Evolutionary conservation across 2,888 invertebrate genomes (phyloP).

Genomic region (Phengaris arion): DNA sequence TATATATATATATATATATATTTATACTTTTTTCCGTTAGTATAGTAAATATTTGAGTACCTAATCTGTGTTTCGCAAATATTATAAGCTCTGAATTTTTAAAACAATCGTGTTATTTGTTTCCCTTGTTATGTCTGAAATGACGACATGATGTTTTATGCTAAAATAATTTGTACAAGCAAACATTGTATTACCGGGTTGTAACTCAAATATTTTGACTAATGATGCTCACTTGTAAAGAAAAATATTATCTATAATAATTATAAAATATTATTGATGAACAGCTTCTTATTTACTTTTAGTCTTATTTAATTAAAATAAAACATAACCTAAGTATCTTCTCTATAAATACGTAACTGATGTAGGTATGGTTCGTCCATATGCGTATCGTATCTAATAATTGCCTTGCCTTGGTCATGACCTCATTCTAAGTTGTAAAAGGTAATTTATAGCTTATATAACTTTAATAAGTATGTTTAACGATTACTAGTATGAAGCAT

Average conservation of each 20-base stretch:
- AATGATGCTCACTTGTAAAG: background rate
- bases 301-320: background rate
- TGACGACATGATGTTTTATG: constrained; percentile 14
- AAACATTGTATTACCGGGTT: constrained; percentile 13
- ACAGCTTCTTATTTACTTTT: background rate
- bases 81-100: background rate
- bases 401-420: background rate
- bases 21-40: too few species aligned
- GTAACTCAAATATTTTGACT: constrained; percentile 23
- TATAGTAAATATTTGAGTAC: background rate
- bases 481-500: background rate
- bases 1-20: too few species aligned
- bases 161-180: constrained; percentile 3
- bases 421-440: background rate
- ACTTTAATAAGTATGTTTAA: constrained; percentile 5
- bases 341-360: background rate
- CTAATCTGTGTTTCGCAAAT: background rate
- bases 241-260: background rate
- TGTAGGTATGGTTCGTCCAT: background rate
- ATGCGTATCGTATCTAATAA: background rate
- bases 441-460: constrained; percentile 10
- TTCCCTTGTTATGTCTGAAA: background rate
- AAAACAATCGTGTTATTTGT: constrained; percentile 1
- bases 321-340: background rate
- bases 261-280: background rate